Conservation (phyloP, 2,797 vertebrate genomes). For the Dendrocincla tyrannina region DNA sequence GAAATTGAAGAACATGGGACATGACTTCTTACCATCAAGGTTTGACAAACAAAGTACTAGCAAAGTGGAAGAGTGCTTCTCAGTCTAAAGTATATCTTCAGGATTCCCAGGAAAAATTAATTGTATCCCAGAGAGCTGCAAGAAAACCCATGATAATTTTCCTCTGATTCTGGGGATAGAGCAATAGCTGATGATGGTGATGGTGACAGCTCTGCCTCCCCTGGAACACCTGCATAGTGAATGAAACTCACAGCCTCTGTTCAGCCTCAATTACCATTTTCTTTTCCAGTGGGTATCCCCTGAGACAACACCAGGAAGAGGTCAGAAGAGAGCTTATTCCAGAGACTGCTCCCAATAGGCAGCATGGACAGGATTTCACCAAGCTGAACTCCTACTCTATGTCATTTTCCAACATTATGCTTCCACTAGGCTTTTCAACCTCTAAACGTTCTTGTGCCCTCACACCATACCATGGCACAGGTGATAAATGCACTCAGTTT, state of each 20-base stretch:
- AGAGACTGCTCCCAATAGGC: neutral
- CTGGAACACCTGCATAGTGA: neutral
- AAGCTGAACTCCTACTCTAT: neutral
- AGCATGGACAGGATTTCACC: neutral
- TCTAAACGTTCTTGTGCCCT: neutral
- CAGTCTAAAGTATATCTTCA: neutral
- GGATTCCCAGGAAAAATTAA: neutral
- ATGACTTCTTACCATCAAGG: neutral
- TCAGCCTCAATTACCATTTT: neutral
- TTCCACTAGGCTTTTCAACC: neutral
- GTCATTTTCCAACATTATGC: neutral
- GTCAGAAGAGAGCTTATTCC: neutral
- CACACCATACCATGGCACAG: neutral
- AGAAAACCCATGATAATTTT: neutral
- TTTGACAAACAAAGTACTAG: neutral
- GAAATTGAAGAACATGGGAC: neutral
- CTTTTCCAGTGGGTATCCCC: neutral
- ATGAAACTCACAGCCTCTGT: neutral
- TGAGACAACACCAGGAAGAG: neutral
- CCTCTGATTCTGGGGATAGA: neutral
- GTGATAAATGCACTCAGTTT: neutral
- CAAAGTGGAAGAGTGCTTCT: neutral
- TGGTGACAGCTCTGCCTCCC: neutral
- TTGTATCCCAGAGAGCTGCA: neutral
- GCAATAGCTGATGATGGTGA: neutral